Conservation (phyloP, 2,113 vertebrate genomes). For the Silurus meridionalis region DNA sequence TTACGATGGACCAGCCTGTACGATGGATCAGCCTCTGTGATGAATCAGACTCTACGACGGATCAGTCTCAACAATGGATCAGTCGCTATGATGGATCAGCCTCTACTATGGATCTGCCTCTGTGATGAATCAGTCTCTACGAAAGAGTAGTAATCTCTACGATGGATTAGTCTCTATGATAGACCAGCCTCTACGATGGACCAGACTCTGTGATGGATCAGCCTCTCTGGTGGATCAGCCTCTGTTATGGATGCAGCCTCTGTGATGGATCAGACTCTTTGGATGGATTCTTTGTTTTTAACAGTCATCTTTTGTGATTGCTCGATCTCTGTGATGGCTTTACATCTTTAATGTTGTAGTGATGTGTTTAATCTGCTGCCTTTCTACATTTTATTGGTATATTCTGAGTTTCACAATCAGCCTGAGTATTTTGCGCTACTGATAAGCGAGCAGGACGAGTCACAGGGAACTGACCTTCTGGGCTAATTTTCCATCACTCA, state of each 20-base stretch:
- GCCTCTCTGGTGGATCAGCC: neutral
- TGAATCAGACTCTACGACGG: neutral
- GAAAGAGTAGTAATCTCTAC: neutral
- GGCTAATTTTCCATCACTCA: neutral
- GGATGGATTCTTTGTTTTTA: neutral
- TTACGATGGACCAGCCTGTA: neutral
- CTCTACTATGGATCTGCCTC: neutral
- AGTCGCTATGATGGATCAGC: neutral
- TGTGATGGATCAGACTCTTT: neutral
- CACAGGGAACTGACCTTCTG: neutral
- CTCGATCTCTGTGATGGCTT: neutral
- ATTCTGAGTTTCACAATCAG: neutral
- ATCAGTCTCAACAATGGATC: neutral
- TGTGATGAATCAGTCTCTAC: neutral
- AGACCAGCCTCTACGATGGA: neutral
- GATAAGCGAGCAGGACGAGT: neutral
- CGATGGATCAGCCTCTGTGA: neutral
- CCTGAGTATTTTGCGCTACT: neutral
- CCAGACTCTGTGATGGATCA: neutral
- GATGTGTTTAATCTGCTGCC: neutral
- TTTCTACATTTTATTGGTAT: neutral
- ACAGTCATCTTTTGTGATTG: too few species aligned
- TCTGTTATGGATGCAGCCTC: neutral
- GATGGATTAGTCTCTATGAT: neutral
- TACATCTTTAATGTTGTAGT: neutral